These are phyloP conservation scores for Thrips palmi DNA, from an alignment of 1,140 invertebrate species.

Conservation along the genomic window DNA sequence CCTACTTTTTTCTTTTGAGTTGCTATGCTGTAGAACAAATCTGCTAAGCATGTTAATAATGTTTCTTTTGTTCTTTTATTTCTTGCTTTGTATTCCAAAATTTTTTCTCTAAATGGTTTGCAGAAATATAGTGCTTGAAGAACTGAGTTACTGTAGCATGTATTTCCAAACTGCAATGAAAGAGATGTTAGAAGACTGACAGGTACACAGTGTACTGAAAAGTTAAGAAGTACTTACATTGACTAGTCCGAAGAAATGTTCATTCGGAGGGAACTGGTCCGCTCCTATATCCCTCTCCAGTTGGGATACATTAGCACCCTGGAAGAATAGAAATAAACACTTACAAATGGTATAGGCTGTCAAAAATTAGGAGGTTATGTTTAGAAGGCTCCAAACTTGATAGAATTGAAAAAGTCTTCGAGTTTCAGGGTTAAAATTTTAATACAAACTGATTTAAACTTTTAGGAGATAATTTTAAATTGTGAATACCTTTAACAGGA, in stretches of 20 bases:
- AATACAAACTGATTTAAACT: too few relatives aligned
- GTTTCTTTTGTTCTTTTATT: constrained; percentile 97
- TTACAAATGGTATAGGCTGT: too few relatives aligned
- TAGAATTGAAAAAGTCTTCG: too few relatives aligned
- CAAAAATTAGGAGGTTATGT: too few relatives aligned
- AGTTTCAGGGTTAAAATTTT: too few relatives aligned
- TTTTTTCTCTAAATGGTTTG: constrained; percentile 94
- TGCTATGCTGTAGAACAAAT: constrained; percentile 96
- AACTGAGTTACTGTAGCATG: constrained; percentile 99
- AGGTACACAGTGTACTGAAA: constrained; percentile 11
- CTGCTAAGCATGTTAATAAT: constrained; percentile 88
- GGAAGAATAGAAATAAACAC: too few relatives aligned
- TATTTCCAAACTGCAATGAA: constrained; percentile 91
- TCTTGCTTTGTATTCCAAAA: constrained; percentile 94
- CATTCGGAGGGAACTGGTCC: constrained; percentile 92
- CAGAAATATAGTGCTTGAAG: constrained; percentile 99
- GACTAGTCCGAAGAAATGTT: constrained; percentile 96
- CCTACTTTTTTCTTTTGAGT: constrained; percentile 99
- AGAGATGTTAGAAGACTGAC: constrained; percentile 12
- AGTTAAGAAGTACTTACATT: constrained; percentile 55
- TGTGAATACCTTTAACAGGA: too few relatives aligned
- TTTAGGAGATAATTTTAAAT: too few relatives aligned
- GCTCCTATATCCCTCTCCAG: constrained; percentile 94
- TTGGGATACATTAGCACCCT: constrained; percentile 96
- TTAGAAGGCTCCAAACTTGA: too few relatives aligned